Evolutionary conservation across 1,140 invertebrate genomes (phyloP), one percentile per base, ranked within the genome.

Genomic region (Drosophila mauritiana): DNA sequence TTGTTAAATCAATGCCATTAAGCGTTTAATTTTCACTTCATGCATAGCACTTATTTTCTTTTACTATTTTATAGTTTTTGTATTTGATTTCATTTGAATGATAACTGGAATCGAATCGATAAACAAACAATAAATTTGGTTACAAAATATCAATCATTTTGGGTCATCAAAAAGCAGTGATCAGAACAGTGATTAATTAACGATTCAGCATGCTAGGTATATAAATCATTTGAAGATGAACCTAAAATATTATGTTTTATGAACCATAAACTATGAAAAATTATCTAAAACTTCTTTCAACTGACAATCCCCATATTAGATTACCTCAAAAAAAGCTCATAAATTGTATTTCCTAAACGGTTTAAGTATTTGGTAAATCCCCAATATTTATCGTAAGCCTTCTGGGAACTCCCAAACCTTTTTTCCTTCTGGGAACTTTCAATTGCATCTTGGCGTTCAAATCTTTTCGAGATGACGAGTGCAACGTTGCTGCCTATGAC

Each of bases 401-500:
- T 73, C 68, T 54, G 43, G 59, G 75, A 52, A 61, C 13, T 22
- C 42, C 20, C 17, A 1, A 4, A 0, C 2, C 3, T 31, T 22
- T 22, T 22, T 22, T 10, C 22, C 51, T 74, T 61, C 56, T 42
- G 45, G 56, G 57, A 77, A 75, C 49, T 68, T 73, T 65, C 61
- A 52, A 64, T 46, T 77, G 58, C 77, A 77, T 61, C 51, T 80
- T 15, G 15, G 20, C 17, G 40, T 20, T 20, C 22, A 36, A 11
- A 42, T 36, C 25, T 25, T 49, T 73, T 55, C 20, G 20, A 48
- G 25, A 68, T 51, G 17, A 45, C 27, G 73, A 42, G 36, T 82
- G 78, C 78, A 80, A 46, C 53, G 58, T 3, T 22, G 56, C 46
- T 57, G 22, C 42, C 64, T 63, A 45, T 63, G 58, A 65, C 56